Base-by-base conservation (phyloP, 2,797 vertebrate genomes). In the Chelmon rostratus region DNA sequence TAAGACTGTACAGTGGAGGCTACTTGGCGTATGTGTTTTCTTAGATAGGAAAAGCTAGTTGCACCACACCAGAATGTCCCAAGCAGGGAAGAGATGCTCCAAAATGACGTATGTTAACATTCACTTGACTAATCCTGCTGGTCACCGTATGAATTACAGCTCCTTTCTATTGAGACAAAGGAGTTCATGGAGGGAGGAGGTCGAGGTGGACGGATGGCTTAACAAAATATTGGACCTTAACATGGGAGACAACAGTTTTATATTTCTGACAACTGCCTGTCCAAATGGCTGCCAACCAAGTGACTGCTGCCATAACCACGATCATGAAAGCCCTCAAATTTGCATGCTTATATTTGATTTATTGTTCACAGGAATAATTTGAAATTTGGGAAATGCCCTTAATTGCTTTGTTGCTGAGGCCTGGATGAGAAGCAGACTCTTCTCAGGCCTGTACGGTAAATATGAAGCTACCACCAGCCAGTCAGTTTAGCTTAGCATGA, bases 101-200 rank as follows among this genome's bases (percentile, higher is more conserved):
- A 35, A 67, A 38, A 56, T 2, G 0, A 61, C n/a, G 38, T 16
- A 15, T 16, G 38, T 46, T 46, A 31, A 40, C 19, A 13, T 73
- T 68, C 1, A n/a, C 42, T 15, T 40, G 70, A 42, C 47, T 44
- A 23, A 75, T 23, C 23, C 44, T 33, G 52, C 8, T 0, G 40
- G 53, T 63, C 1, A 13, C 18, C 18, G 19, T n/a, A 18, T 44
- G 28, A 46, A n/a, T 56, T 31, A 54, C 63, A 50, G 31, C 16
- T 11, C 28, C 35, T 37, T 49, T 73, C 63, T 31, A 19, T 59
- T 6, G 18, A 72, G 12, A 59, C 28, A 73, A 68, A 62, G 25
- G 37, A 21, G 16, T 35, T 52, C 9, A 7, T 23, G 25, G 46
- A 66, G 37, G 33, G 31, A 38, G 10, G 46, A 61, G 35, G 38